A percentile compares a stretch with the other conserved stretches of the same genome.
Evolutionary conservation across 2,113 vertebrate genomes (phyloP).

Genomic region (Ctenomys sociabilis): DNA sequence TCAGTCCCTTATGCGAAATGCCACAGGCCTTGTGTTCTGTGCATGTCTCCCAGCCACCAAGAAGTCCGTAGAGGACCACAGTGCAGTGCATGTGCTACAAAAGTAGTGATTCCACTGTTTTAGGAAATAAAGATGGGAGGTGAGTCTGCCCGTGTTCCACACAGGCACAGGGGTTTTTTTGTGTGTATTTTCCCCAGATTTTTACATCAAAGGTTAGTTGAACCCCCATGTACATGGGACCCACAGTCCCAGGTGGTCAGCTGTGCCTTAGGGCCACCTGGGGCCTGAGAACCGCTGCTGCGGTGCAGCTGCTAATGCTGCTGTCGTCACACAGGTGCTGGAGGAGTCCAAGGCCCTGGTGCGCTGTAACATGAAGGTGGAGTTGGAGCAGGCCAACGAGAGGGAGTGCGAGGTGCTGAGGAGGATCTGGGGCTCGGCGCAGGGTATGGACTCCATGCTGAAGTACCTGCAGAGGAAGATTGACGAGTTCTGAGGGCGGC

Average conservation of each 20-base stretch:
- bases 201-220: not conserved
- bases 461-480: constrained; percentile 95
- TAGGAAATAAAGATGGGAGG: too few relatives aligned
- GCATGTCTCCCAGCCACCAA: fast-evolving
- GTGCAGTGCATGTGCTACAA: not conserved
- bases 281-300: not conserved
- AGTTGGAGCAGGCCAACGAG: constrained; percentile 96
- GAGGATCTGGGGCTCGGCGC: constrained; percentile 96
- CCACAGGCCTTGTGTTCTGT: not conserved
- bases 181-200: not conserved
- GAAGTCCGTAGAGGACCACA: fast-evolving
- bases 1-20: not conserved
- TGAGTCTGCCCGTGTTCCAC: not conserved
- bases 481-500: constrained; percentile 91
- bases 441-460: constrained; percentile 97
- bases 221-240: not conserved
- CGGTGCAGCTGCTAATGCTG: not conserved
- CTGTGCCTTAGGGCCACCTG: fast-evolving
- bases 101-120: not conserved
- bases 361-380: constrained; percentile 91
- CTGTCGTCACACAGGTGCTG: constrained; percentile 89
- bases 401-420: constrained; percentile 96
- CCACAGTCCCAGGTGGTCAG: too few relatives aligned
- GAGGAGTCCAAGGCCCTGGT: constrained; percentile 97
- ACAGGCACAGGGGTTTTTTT: too few relatives aligned